A percentile compares a stretch with the other conserved stretches of the same genome.
These are phyloP conservation scores for Channa maculata DNA, from an alignment of 2,113 vertebrate species.

Conservation along the genomic window DNA sequence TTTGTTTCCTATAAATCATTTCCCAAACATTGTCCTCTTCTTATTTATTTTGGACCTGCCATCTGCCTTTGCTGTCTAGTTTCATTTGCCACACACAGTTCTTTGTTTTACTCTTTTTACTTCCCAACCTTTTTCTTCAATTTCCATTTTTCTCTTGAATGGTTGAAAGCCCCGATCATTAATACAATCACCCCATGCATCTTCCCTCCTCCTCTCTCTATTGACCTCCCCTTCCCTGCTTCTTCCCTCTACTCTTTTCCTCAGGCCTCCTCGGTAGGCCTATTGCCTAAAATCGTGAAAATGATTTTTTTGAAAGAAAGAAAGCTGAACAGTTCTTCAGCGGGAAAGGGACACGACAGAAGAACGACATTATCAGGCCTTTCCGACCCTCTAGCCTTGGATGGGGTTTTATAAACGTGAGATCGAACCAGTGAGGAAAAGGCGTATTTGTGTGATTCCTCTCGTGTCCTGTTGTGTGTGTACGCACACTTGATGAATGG, in stretches of 20 bases:
- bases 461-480: constrained; percentile 10
- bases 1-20: too few relatives aligned
- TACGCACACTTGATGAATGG: constrained; percentile 63
- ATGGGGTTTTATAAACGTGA: too few relatives aligned
- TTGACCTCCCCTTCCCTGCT: constrained; percentile 1
- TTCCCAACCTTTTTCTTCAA: neutral
- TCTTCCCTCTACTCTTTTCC: neutral
- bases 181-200: neutral
- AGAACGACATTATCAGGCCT: neutral
- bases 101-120: neutral
- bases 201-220: constrained; percentile 10
- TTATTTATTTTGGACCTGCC: neutral
- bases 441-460: constrained; percentile 19
- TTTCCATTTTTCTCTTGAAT: neutral
- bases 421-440: constrained; percentile 7
- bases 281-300: too few relatives aligned
- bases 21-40: too few relatives aligned
- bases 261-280: neutral
- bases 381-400: constrained; percentile 28
- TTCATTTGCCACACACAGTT: neutral
- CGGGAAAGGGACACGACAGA: neutral
- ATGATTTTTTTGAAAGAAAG: neutral
- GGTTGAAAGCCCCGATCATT: constrained; percentile 29
- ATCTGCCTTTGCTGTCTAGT: neutral
- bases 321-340: neutral